These are phyloP conservation scores for Clepsis dumicolana DNA, from an alignment of 2,888 invertebrate genomes.

Conservation along the genomic window DNA sequence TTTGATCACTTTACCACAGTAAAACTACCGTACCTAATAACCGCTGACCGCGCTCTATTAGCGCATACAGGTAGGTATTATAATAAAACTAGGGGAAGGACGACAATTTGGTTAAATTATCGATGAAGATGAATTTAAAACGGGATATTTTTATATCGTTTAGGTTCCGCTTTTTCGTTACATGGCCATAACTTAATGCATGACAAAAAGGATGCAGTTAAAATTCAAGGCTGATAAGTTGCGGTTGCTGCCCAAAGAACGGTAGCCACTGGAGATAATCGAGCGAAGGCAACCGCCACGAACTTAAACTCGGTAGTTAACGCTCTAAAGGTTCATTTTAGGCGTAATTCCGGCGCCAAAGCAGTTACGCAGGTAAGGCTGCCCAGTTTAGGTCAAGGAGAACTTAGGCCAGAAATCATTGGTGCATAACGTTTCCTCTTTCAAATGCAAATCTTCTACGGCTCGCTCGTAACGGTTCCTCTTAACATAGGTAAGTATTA, in stretches of 20 bases:
- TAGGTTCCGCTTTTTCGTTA: conserved; percentile 55
- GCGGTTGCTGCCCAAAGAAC: conserved; percentile 9
- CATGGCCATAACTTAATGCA: conserved; percentile 47
- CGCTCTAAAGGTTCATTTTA: conserved; percentile 29
- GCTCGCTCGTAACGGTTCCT: not conserved
- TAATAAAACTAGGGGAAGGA: conserved; percentile 58
- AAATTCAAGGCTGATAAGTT: conserved; percentile 39
- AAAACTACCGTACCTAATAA: conserved; percentile 9
- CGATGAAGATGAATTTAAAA: conserved; percentile 47
- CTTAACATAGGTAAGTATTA: not conserved
- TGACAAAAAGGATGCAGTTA: conserved; percentile 41
- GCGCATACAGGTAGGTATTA: conserved; percentile 17
- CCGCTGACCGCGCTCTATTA: conserved; percentile 41
- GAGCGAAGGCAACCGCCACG: conserved; percentile 20
- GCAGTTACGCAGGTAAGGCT: not conserved
- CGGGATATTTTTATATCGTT: conserved; percentile 51
- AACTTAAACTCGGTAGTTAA: conserved; percentile 18
- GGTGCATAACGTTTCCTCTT: conserved; percentile 27
- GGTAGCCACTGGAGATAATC: conserved; percentile 14
- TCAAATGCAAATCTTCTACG: conserved; percentile 26
- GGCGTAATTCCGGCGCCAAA: conserved; percentile 33
- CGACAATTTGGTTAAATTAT: conserved; percentile 50
- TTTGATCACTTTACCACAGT: not conserved
- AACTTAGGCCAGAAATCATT: conserved; percentile 6
- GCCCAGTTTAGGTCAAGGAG: conserved; percentile 37